These are phyloP conservation scores for Brachionus sp. DNA, from an alignment of 1,140 invertebrate species.

Conservation along the genomic window DNA sequence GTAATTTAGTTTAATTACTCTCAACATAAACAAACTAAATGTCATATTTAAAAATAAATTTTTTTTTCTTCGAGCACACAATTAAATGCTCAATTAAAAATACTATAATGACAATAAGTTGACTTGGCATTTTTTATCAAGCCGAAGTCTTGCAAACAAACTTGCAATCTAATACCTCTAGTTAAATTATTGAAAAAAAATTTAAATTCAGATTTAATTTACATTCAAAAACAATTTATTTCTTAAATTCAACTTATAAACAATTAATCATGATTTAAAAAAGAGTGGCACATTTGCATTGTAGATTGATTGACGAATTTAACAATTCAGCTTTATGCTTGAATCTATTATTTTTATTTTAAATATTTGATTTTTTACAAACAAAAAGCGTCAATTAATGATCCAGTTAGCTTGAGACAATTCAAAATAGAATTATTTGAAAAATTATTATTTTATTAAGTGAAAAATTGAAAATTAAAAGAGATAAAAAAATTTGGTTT, in stretches of 20 bases:
- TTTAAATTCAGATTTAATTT: background rate
- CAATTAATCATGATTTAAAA: background rate
- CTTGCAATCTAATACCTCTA: background rate
- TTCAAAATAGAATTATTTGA: too few species aligned
- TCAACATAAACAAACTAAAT: background rate
- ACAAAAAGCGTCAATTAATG: too few species aligned
- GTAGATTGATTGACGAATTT: background rate
- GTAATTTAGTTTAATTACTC: conserved; percentile 25
- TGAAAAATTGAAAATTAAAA: background rate
- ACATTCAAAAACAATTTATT: background rate
- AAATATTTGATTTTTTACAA: too few species aligned
- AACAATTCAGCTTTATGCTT: background rate
- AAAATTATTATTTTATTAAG: too few species aligned
- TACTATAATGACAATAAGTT: background rate
- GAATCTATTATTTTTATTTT: too few species aligned
- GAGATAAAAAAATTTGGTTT: background rate
- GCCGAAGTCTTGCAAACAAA: too few species aligned
- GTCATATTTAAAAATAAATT: background rate
- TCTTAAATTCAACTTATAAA: background rate
- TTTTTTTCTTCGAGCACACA: background rate
- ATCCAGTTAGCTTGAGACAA: too few species aligned
- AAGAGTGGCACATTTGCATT: background rate
- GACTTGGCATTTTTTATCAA: background rate
- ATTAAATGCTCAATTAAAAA: background rate
- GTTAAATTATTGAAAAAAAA: background rate